Evolutionary conservation across 2,113 vertebrate genomes (phyloP), one percentile per base, ranked within the genome.

Genomic region (Oxyruncus cristatus): DNA sequence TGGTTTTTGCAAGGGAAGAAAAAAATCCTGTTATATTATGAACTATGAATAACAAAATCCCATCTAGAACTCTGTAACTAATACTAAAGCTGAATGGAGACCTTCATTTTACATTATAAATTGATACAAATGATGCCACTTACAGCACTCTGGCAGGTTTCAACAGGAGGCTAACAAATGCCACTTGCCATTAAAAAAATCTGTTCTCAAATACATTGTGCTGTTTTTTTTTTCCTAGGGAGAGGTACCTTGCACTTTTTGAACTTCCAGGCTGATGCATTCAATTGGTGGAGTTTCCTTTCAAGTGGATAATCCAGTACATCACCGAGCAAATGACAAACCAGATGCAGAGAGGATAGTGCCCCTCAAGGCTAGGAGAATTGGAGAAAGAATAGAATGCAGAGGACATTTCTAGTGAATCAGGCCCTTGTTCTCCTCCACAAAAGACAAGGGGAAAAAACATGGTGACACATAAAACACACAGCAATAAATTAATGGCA

Each of bases 401-500:
- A 2, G 23, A 35, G 84, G 67, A 82, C 32, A 14, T 92, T 74
- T 85, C 35, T 39, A 28, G 21, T 41, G 77, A 96, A 68, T 95
- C 67, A 86, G 56, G 89, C 72, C 58, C 73, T 92, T 94, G 42
- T 77, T 84, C 50, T 88, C 44, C 28, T 86, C 70, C 77, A 85
- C 41, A 90, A 92, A 95, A 66, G 33, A 89, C 30, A 24, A 75
- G 30, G 79, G 26, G 39, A n/a, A 73, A 91, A 41, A 13, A 0
- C 59, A 63, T 9, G 15, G 76, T 89, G 75, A 94, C 92, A 92
- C 72, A 61, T 71, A 85, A 95, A 97, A 77, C 73, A 93, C 24
- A 71, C 78, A 71, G 89, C 85, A 96, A 78, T 55, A 92, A 95
- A 97, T 95, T 75, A 88, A 93, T 89, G 88, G 73, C 70, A 89